Evolutionary conservation across 2,113 vertebrate genomes (phyloP).

Genomic region (Crocuta crocuta): DNA sequence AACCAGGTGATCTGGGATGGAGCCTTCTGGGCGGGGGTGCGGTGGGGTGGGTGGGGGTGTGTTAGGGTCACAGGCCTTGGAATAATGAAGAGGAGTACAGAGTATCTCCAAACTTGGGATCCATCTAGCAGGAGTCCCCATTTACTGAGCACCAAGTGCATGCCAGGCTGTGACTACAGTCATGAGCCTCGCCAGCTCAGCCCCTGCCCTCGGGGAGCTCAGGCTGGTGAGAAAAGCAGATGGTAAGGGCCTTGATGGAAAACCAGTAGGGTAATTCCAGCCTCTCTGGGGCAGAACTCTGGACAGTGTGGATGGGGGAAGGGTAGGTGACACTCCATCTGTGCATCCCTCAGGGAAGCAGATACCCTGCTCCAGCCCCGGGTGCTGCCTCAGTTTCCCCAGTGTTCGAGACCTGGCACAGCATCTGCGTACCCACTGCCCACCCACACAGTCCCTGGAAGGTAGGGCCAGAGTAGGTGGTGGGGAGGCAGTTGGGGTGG

Average conservation of each 20-base stretch:
- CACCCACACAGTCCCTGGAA: constrained; percentile 89
- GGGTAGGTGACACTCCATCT: neutral
- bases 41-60: neutral
- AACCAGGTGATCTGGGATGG: constrained; percentile 70
- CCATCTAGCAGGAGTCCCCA: neutral
- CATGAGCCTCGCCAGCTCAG: neutral
- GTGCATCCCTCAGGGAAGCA: constrained; percentile 85
- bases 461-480: constrained; percentile 80
- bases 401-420: constrained; percentile 88
- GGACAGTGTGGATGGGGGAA: neutral
- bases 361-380: constrained; percentile 87
- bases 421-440: constrained; percentile 88
- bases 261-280: neutral
- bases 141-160: neutral
- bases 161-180: neutral
- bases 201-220: neutral
- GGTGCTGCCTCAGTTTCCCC: constrained; percentile 87
- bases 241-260: neutral
- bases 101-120: neutral
- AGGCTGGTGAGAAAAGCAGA: neutral
- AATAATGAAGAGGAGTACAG: neutral
- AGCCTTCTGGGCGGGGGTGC: neutral
- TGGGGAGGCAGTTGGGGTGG: neutral
- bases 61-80: neutral
- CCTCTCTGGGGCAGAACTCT: neutral